A percentile compares a stretch with the other conserved stretches of the same genome.
Evolutionary conservation across 2,888 invertebrate species (phyloP).

Genomic region (Stenodera caucasica): DNA sequence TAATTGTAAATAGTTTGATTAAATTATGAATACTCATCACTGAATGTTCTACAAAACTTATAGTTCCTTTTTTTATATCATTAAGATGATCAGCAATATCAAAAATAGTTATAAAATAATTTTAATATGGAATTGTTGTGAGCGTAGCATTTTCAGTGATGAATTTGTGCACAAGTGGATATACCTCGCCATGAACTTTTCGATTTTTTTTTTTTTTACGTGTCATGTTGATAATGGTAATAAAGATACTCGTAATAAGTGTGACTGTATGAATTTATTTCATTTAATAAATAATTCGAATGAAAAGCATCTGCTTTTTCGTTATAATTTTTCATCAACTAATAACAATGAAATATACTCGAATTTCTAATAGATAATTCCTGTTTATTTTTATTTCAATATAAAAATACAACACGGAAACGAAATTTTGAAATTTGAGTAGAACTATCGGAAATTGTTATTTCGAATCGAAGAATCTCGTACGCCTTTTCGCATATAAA

Average conservation of each 20-base stretch:
- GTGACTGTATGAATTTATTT: conserved; percentile 24
- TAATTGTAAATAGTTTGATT: conserved; percentile 52
- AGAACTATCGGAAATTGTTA: not conserved
- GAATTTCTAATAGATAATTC: not conserved
- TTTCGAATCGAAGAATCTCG: conserved; percentile 7
- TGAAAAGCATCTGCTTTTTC: conserved; percentile 23
- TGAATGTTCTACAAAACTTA: conserved; percentile 18
- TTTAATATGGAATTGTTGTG: not conserved
- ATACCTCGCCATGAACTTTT: conserved; percentile 39
- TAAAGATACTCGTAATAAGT: conserved; percentile 28
- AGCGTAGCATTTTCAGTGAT: not conserved
- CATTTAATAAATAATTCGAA: conserved; percentile 23
- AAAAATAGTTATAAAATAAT: not conserved
- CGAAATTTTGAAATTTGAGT: not conserved
- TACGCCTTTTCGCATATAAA: not conserved
- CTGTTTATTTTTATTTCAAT: not conserved
- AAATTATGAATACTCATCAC: conserved; percentile 51
- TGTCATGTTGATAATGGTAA: conserved; percentile 23
- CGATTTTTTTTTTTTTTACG: conserved; percentile 25
- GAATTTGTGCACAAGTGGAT: conserved; percentile 20
- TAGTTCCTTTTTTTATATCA: not conserved
- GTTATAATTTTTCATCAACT: conserved; percentile 8
- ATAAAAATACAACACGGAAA: not conserved
- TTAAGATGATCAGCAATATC: not conserved
- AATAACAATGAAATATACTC: not conserved